Base-by-base conservation (phyloP, 2,113 vertebrate genomes). In the Diadophis punctatus region DNA sequence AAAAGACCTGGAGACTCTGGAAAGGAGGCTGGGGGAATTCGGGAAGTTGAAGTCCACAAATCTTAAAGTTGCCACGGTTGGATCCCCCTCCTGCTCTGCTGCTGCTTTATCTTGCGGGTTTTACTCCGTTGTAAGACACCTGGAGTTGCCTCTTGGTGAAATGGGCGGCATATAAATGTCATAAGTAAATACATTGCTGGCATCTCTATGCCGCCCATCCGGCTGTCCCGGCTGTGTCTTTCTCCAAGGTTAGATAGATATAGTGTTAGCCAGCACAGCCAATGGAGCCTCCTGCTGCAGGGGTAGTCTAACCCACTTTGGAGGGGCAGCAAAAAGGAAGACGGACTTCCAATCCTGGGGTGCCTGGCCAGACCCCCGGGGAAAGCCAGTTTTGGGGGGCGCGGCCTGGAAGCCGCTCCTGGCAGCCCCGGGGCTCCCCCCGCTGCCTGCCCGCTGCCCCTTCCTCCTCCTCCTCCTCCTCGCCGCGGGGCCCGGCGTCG, bases 381-480 rank as follows among this genome's bases (percentile, higher is more conserved):
- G 4, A 14, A n/a, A 56, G 20, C 55, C 3, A 25, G 25, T 1
- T 10, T 25, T 11, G 12, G 27, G 63, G 30, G 0, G 1, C 25
- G 27, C 3, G 25, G 27, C 27, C 9, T 63, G 27, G 11, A 30
- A 68, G 4, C 60, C 4, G 30, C 4, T 16, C 60, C 63, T 14
- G 12, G 30, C 11, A n/a, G 12, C 30, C 60, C 60, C 4, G 30
- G 30, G 30, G 60, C 4, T 14, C 30, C 60, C 58, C 48, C 14
- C 27, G 18, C 14, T 0, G 43, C 48, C 48, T 2, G 1, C 8
- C 68, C 5, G 6, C 3, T 10, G 12, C 12, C 27, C 12, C n/a
- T n/a, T n/a, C n/a, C n/a, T n/a, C n/a, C n/a, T n/a, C 5, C 49
- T 84, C 0, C 0, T 3, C 9, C 7, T 0, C 4, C 1, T 30